Percentiles rank a stretch among this genome's conserved stretches.
Evolutionary conservation across 2,797 vertebrate species (phyloP).

Genomic region (Paguma larvata): DNA sequence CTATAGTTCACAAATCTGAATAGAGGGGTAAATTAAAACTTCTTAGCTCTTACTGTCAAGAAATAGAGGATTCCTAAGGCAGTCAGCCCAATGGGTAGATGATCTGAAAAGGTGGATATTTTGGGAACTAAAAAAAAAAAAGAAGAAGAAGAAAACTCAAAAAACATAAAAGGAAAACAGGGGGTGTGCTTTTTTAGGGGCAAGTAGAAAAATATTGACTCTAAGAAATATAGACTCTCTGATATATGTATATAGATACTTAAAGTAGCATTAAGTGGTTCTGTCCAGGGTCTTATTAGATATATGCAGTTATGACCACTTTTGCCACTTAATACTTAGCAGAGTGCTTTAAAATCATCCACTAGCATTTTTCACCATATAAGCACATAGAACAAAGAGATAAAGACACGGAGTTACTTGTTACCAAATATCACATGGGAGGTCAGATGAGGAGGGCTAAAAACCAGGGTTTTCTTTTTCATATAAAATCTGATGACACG

Average conservation of each 20-base stretch:
- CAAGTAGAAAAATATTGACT: neutral
- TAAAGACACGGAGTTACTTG: neutral
- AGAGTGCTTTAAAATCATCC: neutral
- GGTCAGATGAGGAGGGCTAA: neutral
- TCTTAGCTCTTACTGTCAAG: constrained; percentile 56
- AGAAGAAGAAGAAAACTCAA: neutral
- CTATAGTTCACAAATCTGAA: neutral
- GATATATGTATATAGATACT: neutral
- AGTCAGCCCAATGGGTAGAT: neutral
- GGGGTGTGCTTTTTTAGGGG: rapidly evolving
- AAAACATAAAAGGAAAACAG: neutral
- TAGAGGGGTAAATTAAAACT: neutral
- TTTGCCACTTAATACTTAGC: neutral
- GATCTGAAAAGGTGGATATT: constrained; percentile 44
- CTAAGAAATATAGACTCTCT: neutral
- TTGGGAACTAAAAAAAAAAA: neutral
- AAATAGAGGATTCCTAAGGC: constrained; percentile 46
- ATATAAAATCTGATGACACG: neutral
- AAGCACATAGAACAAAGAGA: neutral
- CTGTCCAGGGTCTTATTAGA: neutral
- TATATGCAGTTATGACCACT: neutral
- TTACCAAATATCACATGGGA: neutral
- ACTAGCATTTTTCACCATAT: neutral
- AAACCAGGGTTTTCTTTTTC: neutral
- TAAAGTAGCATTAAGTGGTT: neutral